These are phyloP conservation scores for Alfaro cultratus DNA, from an alignment of 2,797 vertebrate genomes.

Conservation along the genomic window DNA sequence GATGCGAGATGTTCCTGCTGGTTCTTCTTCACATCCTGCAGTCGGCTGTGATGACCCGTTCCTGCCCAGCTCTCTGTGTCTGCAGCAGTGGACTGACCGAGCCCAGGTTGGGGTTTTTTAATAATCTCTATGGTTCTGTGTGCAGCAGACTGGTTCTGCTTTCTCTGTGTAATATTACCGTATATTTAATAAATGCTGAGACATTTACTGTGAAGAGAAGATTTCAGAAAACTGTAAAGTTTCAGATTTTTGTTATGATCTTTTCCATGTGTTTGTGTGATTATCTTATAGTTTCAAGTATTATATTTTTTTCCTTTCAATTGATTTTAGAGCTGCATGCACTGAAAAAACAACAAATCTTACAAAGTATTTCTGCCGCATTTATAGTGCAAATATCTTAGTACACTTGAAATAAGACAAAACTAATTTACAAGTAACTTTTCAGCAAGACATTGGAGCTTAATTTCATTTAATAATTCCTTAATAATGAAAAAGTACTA, in stretches of 20 bases:
- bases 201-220: not conserved
- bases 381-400: too few species aligned
- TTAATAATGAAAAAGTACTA: too few species aligned
- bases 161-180: not conserved
- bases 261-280: not conserved
- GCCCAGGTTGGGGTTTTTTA: slow-evolving; percentile 80
- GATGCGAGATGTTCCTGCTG: slow-evolving; percentile 82
- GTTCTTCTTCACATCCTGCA: slow-evolving; percentile 75
- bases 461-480: too few species aligned
- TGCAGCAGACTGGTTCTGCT: not conserved
- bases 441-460: too few species aligned
- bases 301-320: not conserved
- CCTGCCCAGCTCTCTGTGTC: slow-evolving; percentile 87
- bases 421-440: too few species aligned
- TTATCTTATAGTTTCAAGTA: not conserved
- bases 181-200: not conserved
- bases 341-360: too few species aligned
- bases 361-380: too few species aligned
- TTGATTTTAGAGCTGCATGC: not conserved
- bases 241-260: not conserved
- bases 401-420: too few species aligned
- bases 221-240: not conserved
- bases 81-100: slow-evolving; percentile 83
- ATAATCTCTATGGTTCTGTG: slow-evolving; percentile 32
- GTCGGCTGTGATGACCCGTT: slow-evolving; percentile 59